Conservation (phyloP, 2,797 vertebrate species). For the Gallirallus australis region DNA sequence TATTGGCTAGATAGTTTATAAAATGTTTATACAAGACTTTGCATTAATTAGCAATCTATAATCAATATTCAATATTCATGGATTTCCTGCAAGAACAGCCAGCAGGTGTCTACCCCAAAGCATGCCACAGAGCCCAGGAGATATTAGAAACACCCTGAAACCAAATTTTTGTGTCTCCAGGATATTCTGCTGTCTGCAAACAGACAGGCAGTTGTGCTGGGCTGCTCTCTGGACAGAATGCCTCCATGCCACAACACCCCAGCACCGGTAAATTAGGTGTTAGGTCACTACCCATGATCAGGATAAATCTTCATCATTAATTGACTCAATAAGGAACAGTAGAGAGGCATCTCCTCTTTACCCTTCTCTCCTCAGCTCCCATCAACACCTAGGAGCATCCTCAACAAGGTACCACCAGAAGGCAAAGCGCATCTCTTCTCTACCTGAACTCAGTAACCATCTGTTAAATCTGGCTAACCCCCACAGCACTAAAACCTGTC, state of each 20-base stretch:
- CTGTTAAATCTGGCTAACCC: neutral
- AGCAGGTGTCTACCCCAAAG: neutral
- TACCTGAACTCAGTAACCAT: neutral
- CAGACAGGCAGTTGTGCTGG: neutral
- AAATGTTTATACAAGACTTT: neutral
- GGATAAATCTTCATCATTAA: neutral
- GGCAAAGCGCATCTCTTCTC: neutral
- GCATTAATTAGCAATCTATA: neutral
- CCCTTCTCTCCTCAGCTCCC: neutral
- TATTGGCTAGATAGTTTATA: neutral
- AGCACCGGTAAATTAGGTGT: neutral
- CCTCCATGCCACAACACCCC: neutral
- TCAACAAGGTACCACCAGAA: neutral
- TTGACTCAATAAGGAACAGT: neutral
- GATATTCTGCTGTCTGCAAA: neutral
- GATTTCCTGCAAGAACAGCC: neutral
- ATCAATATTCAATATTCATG: neutral
- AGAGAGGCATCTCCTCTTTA: neutral
- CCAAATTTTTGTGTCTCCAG: neutral
- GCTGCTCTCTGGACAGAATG: neutral
- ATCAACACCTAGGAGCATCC: neutral
- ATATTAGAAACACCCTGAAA: neutral
- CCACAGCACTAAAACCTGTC: neutral
- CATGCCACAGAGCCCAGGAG: neutral
- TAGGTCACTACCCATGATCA: neutral